phyloP scores from a whole-genome alignment of 2,888 invertebrate genomes.

The Mesorhabditis belari region DNA sequence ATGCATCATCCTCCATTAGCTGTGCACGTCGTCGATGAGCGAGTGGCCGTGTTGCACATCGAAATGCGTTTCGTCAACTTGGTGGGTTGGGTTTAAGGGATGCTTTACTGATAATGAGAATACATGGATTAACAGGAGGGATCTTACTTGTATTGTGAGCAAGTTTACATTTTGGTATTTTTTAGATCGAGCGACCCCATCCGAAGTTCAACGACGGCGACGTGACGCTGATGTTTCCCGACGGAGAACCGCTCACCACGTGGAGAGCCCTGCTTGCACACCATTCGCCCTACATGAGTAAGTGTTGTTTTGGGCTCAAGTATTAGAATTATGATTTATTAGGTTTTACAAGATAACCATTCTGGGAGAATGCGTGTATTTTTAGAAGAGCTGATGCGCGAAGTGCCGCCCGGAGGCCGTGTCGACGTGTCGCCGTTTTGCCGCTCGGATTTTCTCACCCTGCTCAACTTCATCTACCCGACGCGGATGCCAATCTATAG shows the following conservation, averaged over 20 bases:
- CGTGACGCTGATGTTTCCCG: constrained; percentile 22
- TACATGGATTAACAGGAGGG: too few species aligned
- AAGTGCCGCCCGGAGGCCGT: not conserved
- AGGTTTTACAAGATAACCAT: too few species aligned
- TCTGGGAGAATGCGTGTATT: too few species aligned
- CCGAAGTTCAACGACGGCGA: constrained; percentile 29
- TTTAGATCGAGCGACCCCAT: constrained; percentile 22
- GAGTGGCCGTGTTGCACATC: constrained; percentile 16
- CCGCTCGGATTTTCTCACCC: not conserved
- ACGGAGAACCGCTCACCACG: constrained; percentile 17
- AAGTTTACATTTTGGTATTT: not conserved
- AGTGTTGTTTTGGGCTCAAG: constrained; percentile 3
- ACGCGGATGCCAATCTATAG: constrained; percentile 31
- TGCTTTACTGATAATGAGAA: not conserved
- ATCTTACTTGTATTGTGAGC: too few species aligned
- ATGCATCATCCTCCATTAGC: constrained; percentile 3
- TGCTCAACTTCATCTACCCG: constrained; percentile 15
- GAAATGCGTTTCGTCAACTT: constrained; percentile 20
- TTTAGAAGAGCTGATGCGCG: not conserved
- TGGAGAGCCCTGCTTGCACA: constrained; percentile 20
- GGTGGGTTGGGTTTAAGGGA: constrained; percentile 3
- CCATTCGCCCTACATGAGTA: constrained; percentile 26
- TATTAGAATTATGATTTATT: too few species aligned
- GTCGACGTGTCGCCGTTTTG: not conserved
- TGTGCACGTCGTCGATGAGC: constrained; percentile 10